These are phyloP conservation scores for Heliopora coerulea DNA, from an alignment of 92 coral and sea anemone genomes.

Conservation along the genomic window DNA sequence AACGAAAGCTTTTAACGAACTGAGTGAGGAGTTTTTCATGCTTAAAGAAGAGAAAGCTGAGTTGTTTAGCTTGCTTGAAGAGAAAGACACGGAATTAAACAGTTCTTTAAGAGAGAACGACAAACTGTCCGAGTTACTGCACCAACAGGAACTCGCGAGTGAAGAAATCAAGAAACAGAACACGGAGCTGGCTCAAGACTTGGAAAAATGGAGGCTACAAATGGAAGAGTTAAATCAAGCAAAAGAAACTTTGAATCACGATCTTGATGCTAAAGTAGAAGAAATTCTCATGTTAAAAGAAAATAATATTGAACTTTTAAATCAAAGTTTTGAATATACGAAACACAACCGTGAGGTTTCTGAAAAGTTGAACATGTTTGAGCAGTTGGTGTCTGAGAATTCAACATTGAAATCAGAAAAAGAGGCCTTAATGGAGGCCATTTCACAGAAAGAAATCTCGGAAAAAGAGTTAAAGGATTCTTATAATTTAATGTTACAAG, in stretches of 20 bases:
- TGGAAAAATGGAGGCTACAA: slow-evolving; percentile 57
- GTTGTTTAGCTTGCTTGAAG: slow-evolving; percentile 64
- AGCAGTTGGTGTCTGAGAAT: slow-evolving; percentile 66
- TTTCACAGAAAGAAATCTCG: slow-evolving; percentile 49
- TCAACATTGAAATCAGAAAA: slow-evolving; percentile 63
- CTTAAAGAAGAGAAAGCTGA: slow-evolving; percentile 57
- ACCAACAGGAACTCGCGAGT: slow-evolving; percentile 54
- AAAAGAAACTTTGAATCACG: slow-evolving; percentile 57
- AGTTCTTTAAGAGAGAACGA: slow-evolving; percentile 61
- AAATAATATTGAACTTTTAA: slow-evolving; percentile 56
- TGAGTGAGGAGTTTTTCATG: slow-evolving; percentile 57
- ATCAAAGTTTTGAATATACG: slow-evolving; percentile 38
- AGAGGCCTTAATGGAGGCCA: slow-evolving; percentile 58
- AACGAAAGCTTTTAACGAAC: slow-evolving; percentile 66
- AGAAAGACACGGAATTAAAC: slow-evolving; percentile 55
- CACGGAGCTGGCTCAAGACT: slow-evolving; percentile 57
- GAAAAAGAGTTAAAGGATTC: slow-evolving; percentile 68
- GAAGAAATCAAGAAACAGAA: slow-evolving; percentile 49
- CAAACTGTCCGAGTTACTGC: slow-evolving; percentile 54
- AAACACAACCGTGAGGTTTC: slow-evolving; percentile 15
- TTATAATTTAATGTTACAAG: slow-evolving; percentile 44
- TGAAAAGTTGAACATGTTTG: slow-evolving; percentile 35
- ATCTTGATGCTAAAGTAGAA: slow-evolving; percentile 46
- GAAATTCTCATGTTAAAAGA: slow-evolving; percentile 68
- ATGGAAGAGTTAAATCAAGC: slow-evolving; percentile 51